Evolutionary conservation across 2,797 vertebrate genomes (phyloP).

Genomic region (Protonibea diacanthus): DNA sequence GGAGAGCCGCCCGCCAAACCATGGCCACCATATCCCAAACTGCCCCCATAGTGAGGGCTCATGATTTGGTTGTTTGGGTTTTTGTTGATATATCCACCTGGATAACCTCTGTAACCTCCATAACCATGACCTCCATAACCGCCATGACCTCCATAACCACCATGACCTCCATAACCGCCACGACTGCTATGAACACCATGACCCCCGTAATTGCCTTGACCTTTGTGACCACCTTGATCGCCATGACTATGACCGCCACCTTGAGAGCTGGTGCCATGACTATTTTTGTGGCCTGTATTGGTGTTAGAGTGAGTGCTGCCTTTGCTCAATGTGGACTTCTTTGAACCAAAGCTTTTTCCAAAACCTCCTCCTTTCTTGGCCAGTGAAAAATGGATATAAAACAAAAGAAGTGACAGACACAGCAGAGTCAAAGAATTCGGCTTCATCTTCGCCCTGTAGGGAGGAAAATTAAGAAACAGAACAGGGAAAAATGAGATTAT

Average conservation of each 20-base stretch:
- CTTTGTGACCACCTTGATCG: no score
- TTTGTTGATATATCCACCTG: slow-evolving; percentile 76
- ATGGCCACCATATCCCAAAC: slow-evolving; percentile 70
- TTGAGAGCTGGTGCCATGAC: slow-evolving; percentile 54
- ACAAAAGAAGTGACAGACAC: slow-evolving; percentile 53
- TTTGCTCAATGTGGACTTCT: slow-evolving; percentile 13
- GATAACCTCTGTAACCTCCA: background rate
- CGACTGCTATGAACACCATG: background rate
- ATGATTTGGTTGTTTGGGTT: slow-evolving; percentile 83
- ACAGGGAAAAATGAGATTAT: background rate
- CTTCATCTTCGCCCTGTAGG: slow-evolving; percentile 62
- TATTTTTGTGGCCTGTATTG: slow-evolving; percentile 40
- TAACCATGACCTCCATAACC: background rate
- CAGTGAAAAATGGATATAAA: slow-evolving; percentile 40
- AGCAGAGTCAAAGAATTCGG: slow-evolving; percentile 23
- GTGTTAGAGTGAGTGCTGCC: background rate
- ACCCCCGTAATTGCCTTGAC: background rate
- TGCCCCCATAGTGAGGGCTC: slow-evolving; percentile 79
- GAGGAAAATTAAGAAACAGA: background rate
- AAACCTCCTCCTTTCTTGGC: slow-evolving; percentile 52
- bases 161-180: no score
- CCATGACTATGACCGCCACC: background rate
- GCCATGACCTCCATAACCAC: background rate
- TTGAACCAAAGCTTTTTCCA: slow-evolving; percentile 42
- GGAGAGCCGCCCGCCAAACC: slow-evolving; percentile 71